Base-by-base conservation (phyloP, 2,888 invertebrate genomes). In the Protodeltote pygarga region DNA sequence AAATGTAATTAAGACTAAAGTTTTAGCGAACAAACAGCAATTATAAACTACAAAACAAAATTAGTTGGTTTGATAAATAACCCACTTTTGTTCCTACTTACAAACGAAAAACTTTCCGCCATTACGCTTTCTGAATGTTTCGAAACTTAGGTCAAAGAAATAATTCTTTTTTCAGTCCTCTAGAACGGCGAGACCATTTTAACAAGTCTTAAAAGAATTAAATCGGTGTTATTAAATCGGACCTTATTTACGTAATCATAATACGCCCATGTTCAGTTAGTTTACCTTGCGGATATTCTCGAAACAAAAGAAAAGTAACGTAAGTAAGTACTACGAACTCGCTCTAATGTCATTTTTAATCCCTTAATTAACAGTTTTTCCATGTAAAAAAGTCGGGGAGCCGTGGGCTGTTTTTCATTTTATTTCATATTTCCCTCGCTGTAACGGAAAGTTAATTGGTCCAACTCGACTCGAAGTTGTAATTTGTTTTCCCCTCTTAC, bases 381-480 rank as follows among this genome's bases (percentile, higher is more conserved):
- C 65, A 74, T 77, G 80, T 79, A 87, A 87, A 85, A 78, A 87
- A 83, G 74, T 73, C 76, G 52, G 65, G 55, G 69, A 73, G 79
- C 83, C 80, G 77, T 77, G 72, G 82, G 87, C 83, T 84, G 85
- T 87, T 87, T 87, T 88, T 84, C 86, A 84, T 89, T 90, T 90
- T 87, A 86, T 89, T 89, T 82, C 86, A 90, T 90, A 89, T 89
- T 91, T 87, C 78, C 83, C 81, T 73, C 79, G 83, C 77, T 85
- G 89, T 90, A 89, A 89, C 89, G 83, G 86, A 87, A 90, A 89
- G 89, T 87, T 91, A 91, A 91, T 92, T 90, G 89, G 90, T 87
- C 80, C 81, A 83, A 89, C 88, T 89, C 84, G 68, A 81, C 72
- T 81, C 81, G 65, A 87, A 90, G 85, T 90, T 91, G 83, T 90